phyloP scores from a whole-genome alignment of 1,140 invertebrate genomes.

The Maconellicoccus hirsutus region DNA sequence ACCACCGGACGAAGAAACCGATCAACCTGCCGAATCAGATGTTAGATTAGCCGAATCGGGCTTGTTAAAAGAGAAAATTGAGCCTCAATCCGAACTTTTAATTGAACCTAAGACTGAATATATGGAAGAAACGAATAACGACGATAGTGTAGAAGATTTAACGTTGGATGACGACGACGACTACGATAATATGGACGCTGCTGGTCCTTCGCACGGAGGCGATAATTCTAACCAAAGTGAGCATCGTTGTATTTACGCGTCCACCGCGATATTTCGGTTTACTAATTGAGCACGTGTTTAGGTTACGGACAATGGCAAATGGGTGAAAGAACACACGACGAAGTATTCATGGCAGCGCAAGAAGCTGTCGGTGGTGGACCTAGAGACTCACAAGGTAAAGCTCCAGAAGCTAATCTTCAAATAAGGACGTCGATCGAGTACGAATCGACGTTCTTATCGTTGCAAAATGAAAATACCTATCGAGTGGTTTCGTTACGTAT shows the following conservation, averaged over 20 bases:
- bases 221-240: constrained; percentile 42
- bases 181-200: constrained; percentile 41
- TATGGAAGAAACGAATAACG: constrained; percentile 50
- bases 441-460: background rate
- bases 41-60: constrained; percentile 24
- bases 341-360: constrained; percentile 56
- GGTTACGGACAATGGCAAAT: constrained; percentile 50
- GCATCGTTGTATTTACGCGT: too few relatives aligned
- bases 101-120: constrained; percentile 61
- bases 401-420: constrained; percentile 17
- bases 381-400: constrained; percentile 65
- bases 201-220: constrained; percentile 37
- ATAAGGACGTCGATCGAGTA: constrained; percentile 22
- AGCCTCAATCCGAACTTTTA: constrained; percentile 29
- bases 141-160: constrained; percentile 69
- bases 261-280: too few relatives aligned
- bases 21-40: constrained; percentile 25
- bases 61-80: constrained; percentile 30
- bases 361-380: constrained; percentile 52
- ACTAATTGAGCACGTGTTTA: too few relatives aligned
- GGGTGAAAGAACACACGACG: constrained; percentile 42
- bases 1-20: constrained; percentile 23
- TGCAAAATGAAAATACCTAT: background rate
- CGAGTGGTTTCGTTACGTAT: constrained; percentile 19
- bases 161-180: constrained; percentile 66